A percentile compares a stretch with the other conserved stretches of the same genome.
Evolutionary conservation across 1,140 invertebrate species (phyloP).

Genomic region (Caerostris extrusa): DNA sequence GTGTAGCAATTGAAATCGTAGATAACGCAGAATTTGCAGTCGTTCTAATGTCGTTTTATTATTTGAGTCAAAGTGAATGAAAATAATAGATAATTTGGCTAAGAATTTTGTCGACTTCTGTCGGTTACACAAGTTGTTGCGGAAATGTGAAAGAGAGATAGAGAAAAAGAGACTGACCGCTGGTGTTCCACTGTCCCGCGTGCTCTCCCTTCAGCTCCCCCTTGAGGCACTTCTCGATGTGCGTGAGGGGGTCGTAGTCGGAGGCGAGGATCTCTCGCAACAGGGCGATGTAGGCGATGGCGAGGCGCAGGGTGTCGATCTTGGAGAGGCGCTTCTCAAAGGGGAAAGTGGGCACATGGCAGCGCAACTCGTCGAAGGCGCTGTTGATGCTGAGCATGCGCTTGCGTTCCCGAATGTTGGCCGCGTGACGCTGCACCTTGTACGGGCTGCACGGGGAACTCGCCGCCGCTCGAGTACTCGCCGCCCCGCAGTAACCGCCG

Average conservation of each 20-base stretch:
- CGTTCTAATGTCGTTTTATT: too few relatives aligned
- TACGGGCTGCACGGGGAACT: conserved; percentile 68
- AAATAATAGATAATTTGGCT: too few relatives aligned
- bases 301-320: conserved; percentile 94
- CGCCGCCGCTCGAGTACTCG: background rate
- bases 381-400: conserved; percentile 98
- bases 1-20: too few relatives aligned
- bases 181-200: conserved; percentile 96
- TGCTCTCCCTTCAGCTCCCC: conserved; percentile 92
- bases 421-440: conserved; percentile 92
- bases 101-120: too few relatives aligned
- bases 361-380: conserved; percentile 93
- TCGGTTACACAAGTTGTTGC: too few relatives aligned
- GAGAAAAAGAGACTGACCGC: conserved; percentile 86
- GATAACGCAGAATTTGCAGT: too few relatives aligned
- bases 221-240: conserved; percentile 94
- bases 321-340: conserved; percentile 97
- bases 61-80: too few relatives aligned
- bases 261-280: conserved; percentile 94
- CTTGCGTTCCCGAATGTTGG: conserved; percentile 93
- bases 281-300: conserved; percentile 97
- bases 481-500: conserved; percentile 31
- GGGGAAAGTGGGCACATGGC: conserved; percentile 95
- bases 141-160: too few relatives aligned
- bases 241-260: conserved; percentile 92